Conservation (phyloP, 2,888 invertebrate species). For the Gisinianus flammeolus region DNA sequence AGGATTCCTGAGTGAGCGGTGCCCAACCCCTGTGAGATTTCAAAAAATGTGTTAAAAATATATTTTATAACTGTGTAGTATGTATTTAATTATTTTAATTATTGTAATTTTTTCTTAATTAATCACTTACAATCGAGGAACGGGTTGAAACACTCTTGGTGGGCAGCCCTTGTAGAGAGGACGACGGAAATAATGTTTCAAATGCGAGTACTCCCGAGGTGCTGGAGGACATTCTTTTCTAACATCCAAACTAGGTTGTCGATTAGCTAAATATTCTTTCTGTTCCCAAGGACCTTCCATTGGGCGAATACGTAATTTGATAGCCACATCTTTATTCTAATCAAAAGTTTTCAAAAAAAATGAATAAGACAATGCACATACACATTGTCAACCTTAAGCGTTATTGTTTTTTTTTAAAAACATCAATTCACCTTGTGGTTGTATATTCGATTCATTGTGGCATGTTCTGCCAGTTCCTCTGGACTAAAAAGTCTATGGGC, state of each 20-base stretch:
- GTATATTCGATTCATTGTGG: conserved; percentile 12
- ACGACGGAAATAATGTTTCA: conserved; percentile 30
- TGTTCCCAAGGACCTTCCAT: conserved; percentile 42
- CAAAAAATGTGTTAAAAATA: neutral
- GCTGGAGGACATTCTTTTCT: conserved; percentile 7
- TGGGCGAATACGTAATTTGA: conserved; percentile 38
- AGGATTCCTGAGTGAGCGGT: conserved; percentile 24
- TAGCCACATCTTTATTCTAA: conserved; percentile 38
- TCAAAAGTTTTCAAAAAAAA: no score
- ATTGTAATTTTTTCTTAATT: neutral
- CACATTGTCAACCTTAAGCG: neutral
- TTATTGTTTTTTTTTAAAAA: neutral
- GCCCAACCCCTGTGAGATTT: conserved; percentile 32
- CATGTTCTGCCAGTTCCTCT: conserved; percentile 27
- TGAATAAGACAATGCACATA: neutral
- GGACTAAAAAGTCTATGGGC: conserved; percentile 36
- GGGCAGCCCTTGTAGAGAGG: conserved; percentile 41
- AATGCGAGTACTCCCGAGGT: conserved; percentile 10
- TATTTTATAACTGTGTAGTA: neutral
- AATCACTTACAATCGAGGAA: conserved; percentile 38
- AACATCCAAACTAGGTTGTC: conserved; percentile 2
- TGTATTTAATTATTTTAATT: neutral
- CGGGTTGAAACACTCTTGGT: conserved; percentile 39
- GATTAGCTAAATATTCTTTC: neutral
- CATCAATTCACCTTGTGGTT: conserved; percentile 3